These are phyloP conservation scores for Characodon lateralis DNA, from an alignment of 2,797 vertebrate species.

Conservation along the genomic window DNA sequence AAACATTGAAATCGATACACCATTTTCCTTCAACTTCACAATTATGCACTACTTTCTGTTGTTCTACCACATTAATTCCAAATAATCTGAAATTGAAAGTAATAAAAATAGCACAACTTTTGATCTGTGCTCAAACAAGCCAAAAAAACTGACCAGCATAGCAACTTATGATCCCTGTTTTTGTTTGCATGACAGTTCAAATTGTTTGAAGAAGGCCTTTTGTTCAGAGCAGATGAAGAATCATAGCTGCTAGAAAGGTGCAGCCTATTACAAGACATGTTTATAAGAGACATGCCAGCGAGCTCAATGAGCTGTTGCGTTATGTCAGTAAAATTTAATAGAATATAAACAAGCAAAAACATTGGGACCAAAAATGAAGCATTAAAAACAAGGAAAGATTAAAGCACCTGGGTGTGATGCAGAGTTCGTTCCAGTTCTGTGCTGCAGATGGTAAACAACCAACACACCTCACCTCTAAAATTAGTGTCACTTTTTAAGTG, in stretches of 20 bases:
- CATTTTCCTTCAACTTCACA: neutral
- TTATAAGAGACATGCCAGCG: neutral
- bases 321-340: neutral
- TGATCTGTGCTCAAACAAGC: neutral
- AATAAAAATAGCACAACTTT: neutral
- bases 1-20: neutral
- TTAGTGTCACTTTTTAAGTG: neutral
- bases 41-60: neutral
- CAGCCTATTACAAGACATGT: neutral
- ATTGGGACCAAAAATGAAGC: neutral
- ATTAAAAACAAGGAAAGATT: neutral
- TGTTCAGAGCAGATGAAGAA: neutral
- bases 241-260: conserved; percentile 9
- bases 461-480: neutral
- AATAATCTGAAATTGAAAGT: no score
- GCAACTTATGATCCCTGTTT: neutral
- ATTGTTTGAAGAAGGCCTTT: conserved; percentile 6
- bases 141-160: neutral
- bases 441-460: neutral
- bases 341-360: neutral
- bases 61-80: no score
- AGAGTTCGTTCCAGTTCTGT: neutral
- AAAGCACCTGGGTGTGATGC: neutral
- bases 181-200: neutral
- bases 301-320: conserved; percentile 2